Base-by-base conservation (phyloP, 2,113 vertebrate species). In the Onychostoma macrolepis region DNA sequence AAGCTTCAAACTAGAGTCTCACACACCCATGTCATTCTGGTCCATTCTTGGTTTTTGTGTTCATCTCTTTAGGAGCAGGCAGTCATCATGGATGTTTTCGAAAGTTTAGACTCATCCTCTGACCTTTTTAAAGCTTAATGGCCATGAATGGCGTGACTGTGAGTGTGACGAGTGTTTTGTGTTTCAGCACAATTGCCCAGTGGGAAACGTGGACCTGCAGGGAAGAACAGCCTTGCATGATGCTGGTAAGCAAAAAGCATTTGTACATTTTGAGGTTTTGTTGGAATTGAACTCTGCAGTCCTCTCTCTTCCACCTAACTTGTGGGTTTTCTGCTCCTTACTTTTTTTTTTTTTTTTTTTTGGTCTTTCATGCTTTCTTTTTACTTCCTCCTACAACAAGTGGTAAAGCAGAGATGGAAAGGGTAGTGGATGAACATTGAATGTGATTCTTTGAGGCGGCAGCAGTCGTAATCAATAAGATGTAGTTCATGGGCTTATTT, bases 151-250 rank as follows among this genome's bases (percentile, higher is more conserved):
- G 4, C 41, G 15, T 81, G 26, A 17, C 5, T 65, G 26, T 74
- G 30, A 24, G 36, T 33, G 7, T 88, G 61, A 61, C 56, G 2
- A 50, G 43, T 90, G 7, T 78, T 90, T 90, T 84, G 92, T 92
- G 90, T 90, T 85, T 89, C 91, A 99, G 98, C 97, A 98, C 92
- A 99, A 97, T 41, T 98, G 97, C 90, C 97, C 98, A 1, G 97
- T 98, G 0, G 98, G 98, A 89, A 98, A 97, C 2, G 94, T 95
- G 90, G 98, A 99, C 93, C 94, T 98, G 21, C 97, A 99, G 83
- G 97, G 98, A 36, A 95, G 97, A 89, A 97, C 97, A 0, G 97
- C 98, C 30, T 95, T 99, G 48, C 98, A 99, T 26, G 98, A 99
- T 89, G 98, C 98, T 75, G 97, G 98, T 99, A 87, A 94, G 93